Percentiles rank a stretch among this genome's conserved stretches.
Evolutionary conservation across 2,113 vertebrate species (phyloP).

Genomic region (Rana temporaria): DNA sequence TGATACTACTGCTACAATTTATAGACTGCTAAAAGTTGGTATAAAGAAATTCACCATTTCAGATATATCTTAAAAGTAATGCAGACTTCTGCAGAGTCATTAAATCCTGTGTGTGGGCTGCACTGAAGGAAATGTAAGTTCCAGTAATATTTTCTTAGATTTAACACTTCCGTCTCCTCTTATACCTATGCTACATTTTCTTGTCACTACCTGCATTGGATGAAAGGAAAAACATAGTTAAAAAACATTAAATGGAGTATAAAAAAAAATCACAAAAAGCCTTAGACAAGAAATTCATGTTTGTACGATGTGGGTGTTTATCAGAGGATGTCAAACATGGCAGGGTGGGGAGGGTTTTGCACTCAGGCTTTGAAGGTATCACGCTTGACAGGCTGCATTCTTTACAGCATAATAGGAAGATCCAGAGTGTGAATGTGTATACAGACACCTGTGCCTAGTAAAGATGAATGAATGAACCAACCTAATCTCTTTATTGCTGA

Average conservation of each 20-base stretch:
- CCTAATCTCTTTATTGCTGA: neutral
- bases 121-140: slow-evolving; percentile 31
- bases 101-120: slow-evolving; percentile 39
- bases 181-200: neutral
- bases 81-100: slow-evolving; percentile 4
- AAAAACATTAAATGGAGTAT: neutral
- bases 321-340: slow-evolving; percentile 42
- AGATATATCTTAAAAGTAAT: slow-evolving; percentile 8
- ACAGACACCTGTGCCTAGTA: slow-evolving; percentile 24
- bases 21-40: slow-evolving; percentile 1
- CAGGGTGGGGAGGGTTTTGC: slow-evolving; percentile 11
- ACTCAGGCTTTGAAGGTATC: slow-evolving; percentile 11
- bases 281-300: neutral
- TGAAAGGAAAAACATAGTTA: neutral
- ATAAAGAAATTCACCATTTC: neutral
- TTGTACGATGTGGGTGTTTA: slow-evolving; percentile 18
- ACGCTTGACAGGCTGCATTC: slow-evolving; percentile 25
- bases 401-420: slow-evolving; percentile 15
- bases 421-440: neutral
- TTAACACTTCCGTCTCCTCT: neutral
- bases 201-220: neutral
- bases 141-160: slow-evolving; percentile 11
- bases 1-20: slow-evolving; percentile 26
- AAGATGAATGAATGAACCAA: slow-evolving; percentile 5
- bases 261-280: neutral